A percentile compares a stretch with the other conserved stretches of the same genome.
phyloP scores from a whole-genome alignment of 1,140 invertebrate genomes.

The Bombus superbus region DNA sequence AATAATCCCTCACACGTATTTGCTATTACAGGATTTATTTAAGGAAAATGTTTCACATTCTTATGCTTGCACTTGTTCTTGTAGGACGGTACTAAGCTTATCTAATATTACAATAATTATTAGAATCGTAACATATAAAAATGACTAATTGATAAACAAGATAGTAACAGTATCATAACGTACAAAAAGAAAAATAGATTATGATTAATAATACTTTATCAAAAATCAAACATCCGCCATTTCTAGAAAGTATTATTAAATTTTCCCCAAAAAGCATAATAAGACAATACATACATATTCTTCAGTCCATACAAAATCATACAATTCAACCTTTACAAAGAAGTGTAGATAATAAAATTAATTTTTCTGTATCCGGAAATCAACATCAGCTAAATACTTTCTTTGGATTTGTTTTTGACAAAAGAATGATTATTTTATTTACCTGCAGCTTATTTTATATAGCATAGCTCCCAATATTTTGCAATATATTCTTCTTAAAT shows the following conservation, averaged over 20 bases:
- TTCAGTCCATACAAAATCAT: too few relatives aligned
- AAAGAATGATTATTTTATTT: background rate
- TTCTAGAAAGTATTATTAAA: background rate
- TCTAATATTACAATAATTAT: background rate
- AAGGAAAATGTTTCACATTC: too few relatives aligned
- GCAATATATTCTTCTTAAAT: conserved; percentile 5
- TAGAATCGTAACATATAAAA: background rate
- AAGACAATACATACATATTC: background rate
- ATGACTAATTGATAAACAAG: background rate
- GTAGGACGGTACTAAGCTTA: too few relatives aligned
- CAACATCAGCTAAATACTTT: background rate
- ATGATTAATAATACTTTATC: too few relatives aligned
- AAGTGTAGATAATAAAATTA: background rate
- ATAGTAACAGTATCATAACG: too few relatives aligned
- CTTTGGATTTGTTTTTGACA: background rate
- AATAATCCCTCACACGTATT: background rate
- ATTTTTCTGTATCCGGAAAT: background rate
- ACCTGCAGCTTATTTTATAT: background rate
- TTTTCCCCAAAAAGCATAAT: background rate
- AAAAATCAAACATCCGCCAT: background rate
- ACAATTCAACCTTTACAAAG: background rate
- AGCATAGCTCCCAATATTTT: too few relatives aligned
- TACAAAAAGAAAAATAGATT: too few relatives aligned
- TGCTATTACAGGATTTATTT: too few relatives aligned
- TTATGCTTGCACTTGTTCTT: too few relatives aligned